phyloP scores from a whole-genome alignment of 2,888 invertebrate species.

The Phrixothrix hirtus region DNA sequence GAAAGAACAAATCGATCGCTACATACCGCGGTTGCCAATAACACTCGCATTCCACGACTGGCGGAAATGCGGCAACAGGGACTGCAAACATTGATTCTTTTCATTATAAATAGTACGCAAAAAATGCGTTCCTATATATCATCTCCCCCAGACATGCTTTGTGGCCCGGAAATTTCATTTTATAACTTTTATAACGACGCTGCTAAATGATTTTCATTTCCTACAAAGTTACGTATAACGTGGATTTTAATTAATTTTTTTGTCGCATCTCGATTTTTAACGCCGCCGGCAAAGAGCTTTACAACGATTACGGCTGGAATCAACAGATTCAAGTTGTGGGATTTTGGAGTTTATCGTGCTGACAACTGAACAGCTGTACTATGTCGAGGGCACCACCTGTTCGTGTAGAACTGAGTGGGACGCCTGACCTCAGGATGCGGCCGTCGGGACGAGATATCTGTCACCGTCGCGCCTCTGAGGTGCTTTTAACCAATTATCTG shows the following conservation, averaged over 20 bases:
- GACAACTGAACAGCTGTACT: constrained; percentile 46
- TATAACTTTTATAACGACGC: constrained; percentile 56
- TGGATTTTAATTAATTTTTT: constrained; percentile 29
- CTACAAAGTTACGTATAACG: constrained; percentile 45
- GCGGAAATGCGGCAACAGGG: constrained; percentile 41
- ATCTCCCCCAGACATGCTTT: constrained; percentile 55
- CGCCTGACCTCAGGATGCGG: constrained; percentile 44
- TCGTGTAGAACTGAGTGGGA: constrained; percentile 44
- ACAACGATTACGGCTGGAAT: constrained; percentile 17
- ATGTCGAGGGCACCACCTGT: constrained; percentile 51
- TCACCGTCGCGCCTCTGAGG: constrained; percentile 41
- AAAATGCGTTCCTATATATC: constrained; percentile 58
- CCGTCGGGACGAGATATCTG: constrained; percentile 43
- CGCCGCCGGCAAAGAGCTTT: constrained; percentile 17
- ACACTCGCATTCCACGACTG: constrained; percentile 43
- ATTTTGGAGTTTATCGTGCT: constrained; percentile 32
- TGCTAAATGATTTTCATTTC: constrained; percentile 53
- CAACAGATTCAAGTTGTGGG: constrained; percentile 30
- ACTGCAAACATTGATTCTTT: constrained; percentile 56
- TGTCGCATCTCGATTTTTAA: constrained; percentile 24
- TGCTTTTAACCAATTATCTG: constrained; percentile 42
- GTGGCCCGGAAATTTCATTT: constrained; percentile 58
- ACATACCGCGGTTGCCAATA: constrained; percentile 44
- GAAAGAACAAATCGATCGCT: constrained; percentile 47
- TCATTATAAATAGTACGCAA: constrained; percentile 58